Base-by-base conservation (phyloP, 2,888 invertebrate genomes). In the Noctua fimbriata region DNA sequence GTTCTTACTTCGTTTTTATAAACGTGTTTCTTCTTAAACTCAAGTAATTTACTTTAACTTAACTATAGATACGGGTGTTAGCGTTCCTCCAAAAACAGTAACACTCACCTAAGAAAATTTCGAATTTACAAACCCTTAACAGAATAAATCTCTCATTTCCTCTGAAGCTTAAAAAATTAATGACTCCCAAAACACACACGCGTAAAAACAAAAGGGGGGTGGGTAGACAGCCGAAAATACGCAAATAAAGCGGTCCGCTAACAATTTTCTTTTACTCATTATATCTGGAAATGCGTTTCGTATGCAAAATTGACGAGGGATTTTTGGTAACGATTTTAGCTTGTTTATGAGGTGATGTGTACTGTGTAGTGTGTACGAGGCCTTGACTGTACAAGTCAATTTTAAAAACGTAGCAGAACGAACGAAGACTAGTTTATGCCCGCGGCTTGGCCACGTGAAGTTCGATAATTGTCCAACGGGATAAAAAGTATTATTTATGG, bases 241-340 rank as follows among this genome's bases (percentile, higher is more conserved):
- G 93, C 93, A 93, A 94, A 94, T 94, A 92, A 92, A 90, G 87
- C 92, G 89, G 88, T 88, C 87, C 93, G 92, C 93, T 95, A 95
- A 95, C 95, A 94, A 94, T 94, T 96, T 96, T 96, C 95, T 94
- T 90, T 92, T 83, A 92, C 91, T 94, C 93, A 94, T 94, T 94
- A 93, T 94, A 93, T 94, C 90, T 92, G 86, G 87, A 87, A 90
- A 89, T 91, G 88, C 87, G 83, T 90, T 90, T 88, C 87, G 90
- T 91, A 89, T 91, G 91, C 90, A 87, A 90, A 90, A 89, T 85
- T 90, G 80, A 82, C 71, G 79, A 83, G 82, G 87, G 79, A 86
- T 90, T 92, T 90, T 91, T 80, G 87, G 85, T 83, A 86, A 90
- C 78, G 72, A 78, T 74, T 73, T 82, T 76, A 78, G 76, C 76